Percentiles rank a stretch among this genome's conserved stretches.
Conservation (phyloP, 2,113 vertebrate species). For the Nanger granti region DNA sequence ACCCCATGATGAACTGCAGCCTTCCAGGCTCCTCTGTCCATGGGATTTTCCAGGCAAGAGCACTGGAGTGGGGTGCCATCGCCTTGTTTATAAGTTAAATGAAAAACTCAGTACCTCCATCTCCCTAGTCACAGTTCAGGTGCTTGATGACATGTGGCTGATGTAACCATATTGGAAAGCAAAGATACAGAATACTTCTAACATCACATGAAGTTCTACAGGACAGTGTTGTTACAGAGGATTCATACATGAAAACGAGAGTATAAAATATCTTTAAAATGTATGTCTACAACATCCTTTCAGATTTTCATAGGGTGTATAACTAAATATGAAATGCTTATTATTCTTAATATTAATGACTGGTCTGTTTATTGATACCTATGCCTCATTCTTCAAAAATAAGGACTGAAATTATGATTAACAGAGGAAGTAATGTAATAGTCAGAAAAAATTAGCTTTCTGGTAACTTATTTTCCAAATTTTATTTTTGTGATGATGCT, state of each 20-base stretch:
- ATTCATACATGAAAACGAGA: not conserved
- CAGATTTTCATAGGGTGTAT: not conserved
- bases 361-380: not conserved
- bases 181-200: not conserved
- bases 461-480: conserved; percentile 1
- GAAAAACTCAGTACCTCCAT: not conserved
- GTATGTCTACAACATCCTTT: not conserved
- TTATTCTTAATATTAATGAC: not conserved
- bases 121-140: not conserved
- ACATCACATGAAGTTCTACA: not conserved
- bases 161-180: not conserved
- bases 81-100: not conserved
- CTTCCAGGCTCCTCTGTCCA: too few species aligned
- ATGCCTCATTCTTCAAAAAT: not conserved
- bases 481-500: not conserved
- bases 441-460: not conserved
- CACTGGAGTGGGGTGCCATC: too few species aligned
- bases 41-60: too few species aligned
- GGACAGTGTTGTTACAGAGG: not conserved
- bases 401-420: conserved; percentile 14
- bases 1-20: too few species aligned
- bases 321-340: not conserved
- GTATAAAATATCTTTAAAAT: not conserved
- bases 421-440: conserved; percentile 10
- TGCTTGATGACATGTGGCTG: not conserved